phyloP scores from a whole-genome alignment of 1,140 invertebrate species.

The Ectropis grisescens region DNA sequence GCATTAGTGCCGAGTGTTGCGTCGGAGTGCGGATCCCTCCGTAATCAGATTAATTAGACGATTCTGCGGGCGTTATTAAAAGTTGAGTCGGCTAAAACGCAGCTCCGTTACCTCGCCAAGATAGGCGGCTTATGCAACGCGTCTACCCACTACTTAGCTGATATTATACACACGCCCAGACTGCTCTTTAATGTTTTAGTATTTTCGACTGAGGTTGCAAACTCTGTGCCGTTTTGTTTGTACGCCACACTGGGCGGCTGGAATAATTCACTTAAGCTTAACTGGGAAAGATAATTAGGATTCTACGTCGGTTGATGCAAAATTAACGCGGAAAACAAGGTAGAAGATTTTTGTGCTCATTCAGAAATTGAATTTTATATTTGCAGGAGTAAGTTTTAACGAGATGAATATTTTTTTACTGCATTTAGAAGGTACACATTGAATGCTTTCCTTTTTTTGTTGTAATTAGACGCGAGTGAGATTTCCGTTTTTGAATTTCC shows the following conservation, averaged over 20 bases:
- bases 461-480: slow-evolving; percentile 31
- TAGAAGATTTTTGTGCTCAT: slow-evolving; percentile 65
- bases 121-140: slow-evolving; percentile 53
- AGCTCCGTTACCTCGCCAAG: slow-evolving; percentile 51
- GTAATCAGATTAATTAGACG: slow-evolving; percentile 68
- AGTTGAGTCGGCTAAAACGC: slow-evolving; percentile 59
- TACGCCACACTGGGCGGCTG: slow-evolving; percentile 60
- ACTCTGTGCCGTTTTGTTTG: slow-evolving; percentile 62
- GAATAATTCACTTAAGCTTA: slow-evolving; percentile 70
- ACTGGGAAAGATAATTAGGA: slow-evolving; percentile 70
- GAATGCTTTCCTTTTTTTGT: slow-evolving; percentile 40
- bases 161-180: slow-evolving; percentile 58
- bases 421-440: slow-evolving; percentile 41
- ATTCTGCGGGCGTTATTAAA: slow-evolving; percentile 68
- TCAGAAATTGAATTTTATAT: slow-evolving; percentile 70
- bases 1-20: slow-evolving; percentile 51
- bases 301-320: slow-evolving; percentile 67
- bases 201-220: slow-evolving; percentile 68
- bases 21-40: slow-evolving; percentile 36
- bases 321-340: slow-evolving; percentile 66
- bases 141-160: slow-evolving; percentile 49
- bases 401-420: slow-evolving; percentile 54
- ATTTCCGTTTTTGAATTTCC: too few relatives aligned
- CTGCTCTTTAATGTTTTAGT: slow-evolving; percentile 67
- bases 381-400: slow-evolving; percentile 65